These are phyloP conservation scores for Myopa tessellatipennis DNA, from an alignment of 2,888 invertebrate genomes.

Conservation along the genomic window DNA sequence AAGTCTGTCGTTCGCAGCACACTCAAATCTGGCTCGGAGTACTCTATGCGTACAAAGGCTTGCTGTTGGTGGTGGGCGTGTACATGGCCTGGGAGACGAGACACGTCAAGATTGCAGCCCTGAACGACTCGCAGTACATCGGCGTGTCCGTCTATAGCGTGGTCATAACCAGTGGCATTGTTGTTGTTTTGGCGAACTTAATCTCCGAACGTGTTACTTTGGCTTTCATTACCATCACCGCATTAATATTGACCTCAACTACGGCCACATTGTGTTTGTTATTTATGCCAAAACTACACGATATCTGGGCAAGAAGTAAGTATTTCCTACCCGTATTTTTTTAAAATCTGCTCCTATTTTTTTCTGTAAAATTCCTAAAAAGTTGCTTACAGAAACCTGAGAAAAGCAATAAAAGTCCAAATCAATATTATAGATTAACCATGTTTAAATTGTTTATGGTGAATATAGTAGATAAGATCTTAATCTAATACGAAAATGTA, in stretches of 20 bases:
- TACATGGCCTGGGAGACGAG: constrained; percentile 98
- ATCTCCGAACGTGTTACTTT: constrained; percentile 84
- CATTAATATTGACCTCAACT: constrained; percentile 85
- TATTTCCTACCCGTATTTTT: constrained; percentile 44
- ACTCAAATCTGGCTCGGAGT: constrained; percentile 91
- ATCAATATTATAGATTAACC: too few species aligned
- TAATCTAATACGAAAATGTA: too few species aligned
- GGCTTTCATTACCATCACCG: constrained; percentile 84
- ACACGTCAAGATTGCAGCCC: constrained; percentile 88
- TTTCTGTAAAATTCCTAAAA: too few species aligned
- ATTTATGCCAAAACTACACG: constrained; percentile 86
- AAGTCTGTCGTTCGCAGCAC: constrained; percentile 88
- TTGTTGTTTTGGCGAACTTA: constrained; percentile 89
- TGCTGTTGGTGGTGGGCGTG: constrained; percentile 87
- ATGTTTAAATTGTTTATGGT: too few species aligned
- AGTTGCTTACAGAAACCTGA: too few species aligned
- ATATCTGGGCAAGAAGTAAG: constrained; percentile 76
- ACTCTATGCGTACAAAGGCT: constrained; percentile 89
- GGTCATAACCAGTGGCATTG: constrained; percentile 87
- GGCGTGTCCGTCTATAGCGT: constrained; percentile 93
- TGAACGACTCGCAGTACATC: constrained; percentile 94
- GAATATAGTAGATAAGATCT: too few species aligned
- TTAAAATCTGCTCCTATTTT: too few species aligned
- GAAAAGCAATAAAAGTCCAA: too few species aligned
- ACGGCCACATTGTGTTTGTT: constrained; percentile 87